Evolutionary conservation across 2,113 vertebrate species (phyloP).

Genomic region (Alethe diademata): DNA sequence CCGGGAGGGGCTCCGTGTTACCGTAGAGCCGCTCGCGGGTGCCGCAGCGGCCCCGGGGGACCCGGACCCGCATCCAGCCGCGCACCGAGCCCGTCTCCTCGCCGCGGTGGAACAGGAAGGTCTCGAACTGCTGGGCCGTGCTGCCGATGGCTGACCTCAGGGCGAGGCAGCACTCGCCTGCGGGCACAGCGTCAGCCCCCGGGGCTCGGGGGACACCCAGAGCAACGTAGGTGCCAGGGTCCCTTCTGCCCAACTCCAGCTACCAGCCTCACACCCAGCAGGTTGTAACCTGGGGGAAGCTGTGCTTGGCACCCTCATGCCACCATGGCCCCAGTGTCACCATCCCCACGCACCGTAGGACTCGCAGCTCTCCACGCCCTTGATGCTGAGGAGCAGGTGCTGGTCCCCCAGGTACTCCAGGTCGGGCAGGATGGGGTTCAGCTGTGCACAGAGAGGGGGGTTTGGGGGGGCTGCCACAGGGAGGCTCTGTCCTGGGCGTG

Average conservation of each 20-base stretch:
- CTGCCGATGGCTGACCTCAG: constrained; percentile 25
- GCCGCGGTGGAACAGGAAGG: constrained; percentile 82
- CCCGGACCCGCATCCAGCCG: constrained; percentile 72
- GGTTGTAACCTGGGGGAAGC: background rate
- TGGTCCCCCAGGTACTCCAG: constrained; percentile 84
- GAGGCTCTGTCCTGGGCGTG: fast-evolving
- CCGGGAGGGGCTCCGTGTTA: background rate
- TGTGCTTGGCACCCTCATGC: background rate
- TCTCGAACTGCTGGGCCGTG: constrained; percentile 80
- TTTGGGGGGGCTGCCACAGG: fast-evolving
- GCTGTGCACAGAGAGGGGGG: constrained; percentile 42
- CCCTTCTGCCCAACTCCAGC: background rate
- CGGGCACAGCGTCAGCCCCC: background rate
- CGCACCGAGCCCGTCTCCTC: constrained; percentile 88
- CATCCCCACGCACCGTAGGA: constrained; percentile 77
- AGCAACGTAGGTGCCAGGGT: background rate
- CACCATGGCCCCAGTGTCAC: background rate
- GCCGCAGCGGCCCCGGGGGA: constrained; percentile 71
- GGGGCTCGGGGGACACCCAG: too few relatives aligned
- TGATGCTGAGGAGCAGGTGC: constrained; percentile 84
- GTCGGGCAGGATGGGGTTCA: constrained; percentile 79
- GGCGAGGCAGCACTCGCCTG: constrained; percentile 82
- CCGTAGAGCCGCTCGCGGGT: constrained; percentile 80
- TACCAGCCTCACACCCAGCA: background rate
- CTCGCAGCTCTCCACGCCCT: constrained; percentile 88